A percentile compares a stretch with the other conserved stretches of the same genome.
Evolutionary conservation across 2,797 vertebrate species (phyloP).

Genomic region (Parauchenoglanis ngamensis): DNA sequence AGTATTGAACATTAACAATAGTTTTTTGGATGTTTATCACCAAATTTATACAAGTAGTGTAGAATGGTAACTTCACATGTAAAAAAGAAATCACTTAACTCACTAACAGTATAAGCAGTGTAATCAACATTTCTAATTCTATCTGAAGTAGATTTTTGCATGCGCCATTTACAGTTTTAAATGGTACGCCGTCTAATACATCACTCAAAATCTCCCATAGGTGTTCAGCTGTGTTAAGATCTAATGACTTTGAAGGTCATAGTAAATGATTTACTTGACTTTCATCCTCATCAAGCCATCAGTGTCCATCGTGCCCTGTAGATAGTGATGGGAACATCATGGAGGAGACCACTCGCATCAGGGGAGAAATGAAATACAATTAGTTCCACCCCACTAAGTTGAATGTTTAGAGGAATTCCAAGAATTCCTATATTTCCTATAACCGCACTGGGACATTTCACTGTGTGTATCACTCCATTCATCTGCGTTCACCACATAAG

Average conservation of each 20-base stretch:
- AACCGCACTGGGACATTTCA: too few relatives aligned
- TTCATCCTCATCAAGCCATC: neutral
- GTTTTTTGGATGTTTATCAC: too few relatives aligned
- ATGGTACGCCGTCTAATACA: neutral
- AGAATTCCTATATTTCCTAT: neutral
- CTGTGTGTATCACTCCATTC: too few relatives aligned
- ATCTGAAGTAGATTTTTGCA: too few relatives aligned
- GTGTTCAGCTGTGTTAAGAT: neutral
- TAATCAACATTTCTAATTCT: too few relatives aligned
- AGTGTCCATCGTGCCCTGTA: neutral
- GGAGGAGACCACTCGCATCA: neutral
- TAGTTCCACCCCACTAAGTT: neutral
- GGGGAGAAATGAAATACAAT: neutral
- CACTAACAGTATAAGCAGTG: too few relatives aligned
- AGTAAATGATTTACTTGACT: neutral
- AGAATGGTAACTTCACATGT: neutral
- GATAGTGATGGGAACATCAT: neutral
- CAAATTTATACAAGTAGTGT: neutral
- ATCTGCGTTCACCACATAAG: neutral
- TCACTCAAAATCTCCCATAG: constrained; percentile 5
- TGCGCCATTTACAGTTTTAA: too few relatives aligned
- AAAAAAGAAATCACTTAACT: neutral
- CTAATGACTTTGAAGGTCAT: neutral
- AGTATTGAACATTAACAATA: too few relatives aligned
- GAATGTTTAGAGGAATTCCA: neutral